These are phyloP conservation scores for Denticeps clupeoides DNA, from an alignment of 2,797 vertebrate species.

Conservation along the genomic window DNA sequence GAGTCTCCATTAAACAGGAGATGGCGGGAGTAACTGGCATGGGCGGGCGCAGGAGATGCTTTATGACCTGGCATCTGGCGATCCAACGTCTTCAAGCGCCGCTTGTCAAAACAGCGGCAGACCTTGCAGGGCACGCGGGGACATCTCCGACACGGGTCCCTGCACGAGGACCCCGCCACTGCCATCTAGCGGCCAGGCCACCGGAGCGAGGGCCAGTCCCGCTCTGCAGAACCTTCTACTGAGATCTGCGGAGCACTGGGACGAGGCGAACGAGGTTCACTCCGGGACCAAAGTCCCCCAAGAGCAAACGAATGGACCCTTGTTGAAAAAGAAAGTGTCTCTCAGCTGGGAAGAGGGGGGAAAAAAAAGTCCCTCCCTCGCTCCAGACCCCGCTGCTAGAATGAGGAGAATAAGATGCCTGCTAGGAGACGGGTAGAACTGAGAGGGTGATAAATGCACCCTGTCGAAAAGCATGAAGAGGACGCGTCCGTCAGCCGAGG, in stretches of 20 bases:
- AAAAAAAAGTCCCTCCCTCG: conserved; percentile 3
- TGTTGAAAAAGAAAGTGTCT: no score
- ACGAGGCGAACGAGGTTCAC: no score
- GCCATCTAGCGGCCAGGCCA: conserved; percentile 56
- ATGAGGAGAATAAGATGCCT: conserved; percentile 24
- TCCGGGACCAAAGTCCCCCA: no score
- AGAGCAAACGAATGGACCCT: no score
- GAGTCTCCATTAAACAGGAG: conserved; percentile 17
- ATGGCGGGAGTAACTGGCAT: conserved; percentile 6
- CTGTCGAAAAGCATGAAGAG: conserved; percentile 46
- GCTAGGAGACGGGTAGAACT: conserved; percentile 21
- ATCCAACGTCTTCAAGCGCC: conserved; percentile 25
- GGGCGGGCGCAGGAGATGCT: conserved; percentile 9
- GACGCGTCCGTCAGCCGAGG: conserved; percentile 39
- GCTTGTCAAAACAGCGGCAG: conserved; percentile 19
- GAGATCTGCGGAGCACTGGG: no score
- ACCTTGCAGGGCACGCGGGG: no score
- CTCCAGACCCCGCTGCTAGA: not conserved
- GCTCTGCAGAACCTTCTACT: not conserved
- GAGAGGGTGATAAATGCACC: conserved; percentile 43
- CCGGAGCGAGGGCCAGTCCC: conserved; percentile 12
- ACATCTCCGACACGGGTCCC: no score
- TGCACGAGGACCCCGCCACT: no score
- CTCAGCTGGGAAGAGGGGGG: conserved; percentile 6
- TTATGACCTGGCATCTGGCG: conserved; percentile 25